Evolutionary conservation across 2,113 vertebrate species (phyloP), one percentile per base, ranked within the genome.

Genomic region (Pongo pygmaeus): DNA sequence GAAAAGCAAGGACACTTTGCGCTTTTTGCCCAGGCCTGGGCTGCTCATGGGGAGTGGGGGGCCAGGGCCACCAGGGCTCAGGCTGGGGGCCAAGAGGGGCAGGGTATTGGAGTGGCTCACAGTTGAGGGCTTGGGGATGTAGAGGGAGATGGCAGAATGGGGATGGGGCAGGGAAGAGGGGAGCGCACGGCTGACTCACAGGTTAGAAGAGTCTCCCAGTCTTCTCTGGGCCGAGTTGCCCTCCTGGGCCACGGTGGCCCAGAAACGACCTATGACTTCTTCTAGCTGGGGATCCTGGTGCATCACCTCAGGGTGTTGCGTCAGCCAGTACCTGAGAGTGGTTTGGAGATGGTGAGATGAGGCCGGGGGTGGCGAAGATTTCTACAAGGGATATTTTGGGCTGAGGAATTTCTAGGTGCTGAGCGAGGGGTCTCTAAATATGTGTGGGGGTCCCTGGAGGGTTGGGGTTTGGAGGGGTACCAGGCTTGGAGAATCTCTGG

Each of bases 1-100:
- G 1, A 99, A 99, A 72, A 99, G 99, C 97, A 99, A 94, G 1
- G 99, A 99, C n/a, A 99, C 99, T 97, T 99, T 99, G 95, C 99
- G 98, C 97, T 99, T 99, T 97, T 99, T 99, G 97, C 99, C 99
- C 12, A 98, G 98, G 78, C 99, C 98, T 1, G 99, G 99, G 3
- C 99, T 99, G 13, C 98, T 98, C 84, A 98, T 98, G 97, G 85
- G 94, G 14, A 74, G 92, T 1, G 97, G 96, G 23, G 96, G 97
- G 8, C 97, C 98, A 10, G 95, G 97, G 74, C 98, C 98, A 4
- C 95, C 95, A 0, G 96, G 98, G 23, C 89, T 97, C 83, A 96
- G 74, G 6, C 98, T 98, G 74, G 77, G 64, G n/a, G 61, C 5
- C 93, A 57, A 89, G 87, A 94, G 61, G 46, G 48, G 20, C 38